phyloP scores from a whole-genome alignment of 1,140 invertebrate species.

The Cecropterus lyciades region DNA sequence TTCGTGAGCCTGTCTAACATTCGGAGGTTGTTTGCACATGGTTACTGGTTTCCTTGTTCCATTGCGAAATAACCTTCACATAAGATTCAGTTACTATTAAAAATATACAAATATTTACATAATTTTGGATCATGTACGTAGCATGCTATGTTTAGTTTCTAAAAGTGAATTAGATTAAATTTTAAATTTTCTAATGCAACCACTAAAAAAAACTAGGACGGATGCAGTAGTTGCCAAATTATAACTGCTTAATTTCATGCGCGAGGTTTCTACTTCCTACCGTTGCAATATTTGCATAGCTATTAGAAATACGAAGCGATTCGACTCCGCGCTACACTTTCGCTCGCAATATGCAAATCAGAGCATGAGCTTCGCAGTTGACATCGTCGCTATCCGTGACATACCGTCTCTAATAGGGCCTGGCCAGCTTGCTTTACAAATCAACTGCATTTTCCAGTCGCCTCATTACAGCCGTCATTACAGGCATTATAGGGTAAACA shows the following conservation, averaged over 20 bases:
- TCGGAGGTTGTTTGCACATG: constrained; percentile 35
- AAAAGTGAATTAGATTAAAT: background rate
- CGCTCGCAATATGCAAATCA: constrained; percentile 74
- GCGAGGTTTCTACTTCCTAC: constrained; percentile 41
- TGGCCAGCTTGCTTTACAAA: constrained; percentile 37
- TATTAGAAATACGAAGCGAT: constrained; percentile 58
- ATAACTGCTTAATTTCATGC: constrained; percentile 35
- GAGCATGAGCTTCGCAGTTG: constrained; percentile 62
- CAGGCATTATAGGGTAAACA: constrained; percentile 54
- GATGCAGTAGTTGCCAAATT: constrained; percentile 31
- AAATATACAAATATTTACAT: no score
- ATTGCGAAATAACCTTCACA: background rate
- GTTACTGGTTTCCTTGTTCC: constrained; percentile 45
- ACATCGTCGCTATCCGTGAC: constrained; percentile 53
- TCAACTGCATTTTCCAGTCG: constrained; percentile 51
- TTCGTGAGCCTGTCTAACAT: background rate
- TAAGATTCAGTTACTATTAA: no score
- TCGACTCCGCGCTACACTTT: constrained; percentile 68
- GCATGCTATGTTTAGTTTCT: background rate
- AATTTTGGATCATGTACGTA: no score
- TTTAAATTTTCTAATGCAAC: background rate
- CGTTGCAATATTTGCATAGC: constrained; percentile 50
- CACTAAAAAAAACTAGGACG: constrained; percentile 10
- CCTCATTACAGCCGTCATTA: constrained; percentile 57
- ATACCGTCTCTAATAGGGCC: constrained; percentile 50